Conservation (phyloP, 2,888 invertebrate genomes). For the Candidula unifasciata region DNA sequence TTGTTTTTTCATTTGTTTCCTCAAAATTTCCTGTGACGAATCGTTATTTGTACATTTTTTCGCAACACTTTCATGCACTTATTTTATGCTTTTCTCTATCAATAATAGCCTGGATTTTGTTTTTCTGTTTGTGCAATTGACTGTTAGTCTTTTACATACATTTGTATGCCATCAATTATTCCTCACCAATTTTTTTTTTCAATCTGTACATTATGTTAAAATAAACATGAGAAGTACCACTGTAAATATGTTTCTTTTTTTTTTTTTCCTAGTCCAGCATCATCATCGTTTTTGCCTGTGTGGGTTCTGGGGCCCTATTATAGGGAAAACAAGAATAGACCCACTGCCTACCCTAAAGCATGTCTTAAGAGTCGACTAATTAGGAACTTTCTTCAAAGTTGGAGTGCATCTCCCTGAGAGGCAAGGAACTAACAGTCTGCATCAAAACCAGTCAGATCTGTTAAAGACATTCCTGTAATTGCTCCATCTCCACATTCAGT, state of each 20-base stretch:
- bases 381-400: too few species aligned
- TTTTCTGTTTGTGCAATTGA: conserved; percentile 33
- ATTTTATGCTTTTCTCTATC: conserved; percentile 14
- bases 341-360: too few species aligned
- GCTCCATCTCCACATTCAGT: too few species aligned
- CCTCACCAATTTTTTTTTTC: conserved; percentile 29
- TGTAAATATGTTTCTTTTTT: not conserved
- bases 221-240: conserved; percentile 12
- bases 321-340: too few species aligned
- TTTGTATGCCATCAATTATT: conserved; percentile 35
- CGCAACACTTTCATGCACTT: conserved; percentile 5
- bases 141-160: conserved; percentile 30
- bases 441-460: too few species aligned
- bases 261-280: not conserved
- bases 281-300: not conserved
- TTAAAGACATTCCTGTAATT: too few species aligned
- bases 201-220: conserved; percentile 39
- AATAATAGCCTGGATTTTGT: not conserved
- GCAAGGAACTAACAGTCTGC: too few species aligned
- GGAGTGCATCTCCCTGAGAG: too few species aligned
- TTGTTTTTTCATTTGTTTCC: too few species aligned
- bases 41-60: not conserved
- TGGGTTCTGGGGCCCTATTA: too few species aligned
- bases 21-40: conserved; percentile 12
- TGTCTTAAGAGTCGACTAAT: too few species aligned